Conservation (phyloP, 2,113 vertebrate genomes). For the Melanocharis versteri region DNA sequence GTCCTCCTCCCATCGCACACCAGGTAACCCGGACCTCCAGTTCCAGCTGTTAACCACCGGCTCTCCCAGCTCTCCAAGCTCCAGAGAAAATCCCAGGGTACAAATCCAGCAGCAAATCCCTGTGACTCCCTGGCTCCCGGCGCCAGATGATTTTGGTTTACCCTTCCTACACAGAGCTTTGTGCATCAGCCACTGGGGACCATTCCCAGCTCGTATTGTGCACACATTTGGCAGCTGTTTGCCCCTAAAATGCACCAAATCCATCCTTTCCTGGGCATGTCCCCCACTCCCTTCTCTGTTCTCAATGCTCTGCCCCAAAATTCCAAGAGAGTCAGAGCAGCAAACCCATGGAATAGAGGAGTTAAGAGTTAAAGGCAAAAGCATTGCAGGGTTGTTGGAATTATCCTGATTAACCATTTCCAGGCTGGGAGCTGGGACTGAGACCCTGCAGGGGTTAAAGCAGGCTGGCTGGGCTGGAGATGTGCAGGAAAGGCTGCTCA, state of each 20-base stretch:
- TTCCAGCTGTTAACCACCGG: background rate
- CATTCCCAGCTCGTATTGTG: slow-evolving; percentile 6
- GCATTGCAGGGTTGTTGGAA: background rate
- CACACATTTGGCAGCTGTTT: slow-evolving; percentile 41
- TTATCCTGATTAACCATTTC: fast-evolving
- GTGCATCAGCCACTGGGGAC: background rate
- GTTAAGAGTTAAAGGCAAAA: background rate
- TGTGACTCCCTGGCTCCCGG: background rate
- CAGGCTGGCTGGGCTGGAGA: background rate
- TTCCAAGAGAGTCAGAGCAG: fast-evolving
- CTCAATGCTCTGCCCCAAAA: background rate
- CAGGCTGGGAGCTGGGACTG: background rate
- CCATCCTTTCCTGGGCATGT: background rate
- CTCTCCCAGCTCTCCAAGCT: background rate
- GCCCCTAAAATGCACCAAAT: background rate
- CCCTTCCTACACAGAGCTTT: slow-evolving; percentile 44
- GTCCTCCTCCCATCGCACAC: background rate
- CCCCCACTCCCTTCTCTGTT: background rate
- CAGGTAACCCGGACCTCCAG: background rate
- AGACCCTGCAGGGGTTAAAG: background rate
- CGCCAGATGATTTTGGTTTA: slow-evolving; percentile 37
- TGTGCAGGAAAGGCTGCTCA: background rate
- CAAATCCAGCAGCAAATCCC: slow-evolving; percentile 25
- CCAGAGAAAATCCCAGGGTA: background rate
- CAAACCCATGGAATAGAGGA: fast-evolving